phyloP scores from a whole-genome alignment of 2,888 invertebrate species.

The Cenopis cana region DNA sequence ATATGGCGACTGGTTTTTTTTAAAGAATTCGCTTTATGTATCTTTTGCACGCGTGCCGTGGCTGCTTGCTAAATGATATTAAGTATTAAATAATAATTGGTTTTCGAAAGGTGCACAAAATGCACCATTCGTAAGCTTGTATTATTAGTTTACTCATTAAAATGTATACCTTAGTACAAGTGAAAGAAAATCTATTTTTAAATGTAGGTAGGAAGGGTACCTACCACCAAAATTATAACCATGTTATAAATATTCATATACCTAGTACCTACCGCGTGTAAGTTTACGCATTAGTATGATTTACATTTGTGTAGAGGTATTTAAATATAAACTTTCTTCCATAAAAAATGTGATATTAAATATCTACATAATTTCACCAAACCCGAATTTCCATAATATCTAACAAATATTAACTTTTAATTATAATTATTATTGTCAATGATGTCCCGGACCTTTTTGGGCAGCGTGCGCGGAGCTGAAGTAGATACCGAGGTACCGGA shows the following conservation, averaged over 20 bases:
- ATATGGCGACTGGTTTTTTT: slow-evolving; percentile 53
- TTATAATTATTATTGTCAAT: too few species aligned
- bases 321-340: neutral
- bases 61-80: slow-evolving; percentile 23
- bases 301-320: neutral
- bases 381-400: too few species aligned
- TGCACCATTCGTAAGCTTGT: neutral
- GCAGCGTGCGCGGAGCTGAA: too few species aligned
- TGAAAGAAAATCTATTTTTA: neutral
- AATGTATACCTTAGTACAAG: neutral
- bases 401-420: too few species aligned
- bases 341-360: too few species aligned
- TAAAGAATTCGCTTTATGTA: slow-evolving; percentile 30
- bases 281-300: neutral
- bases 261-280: neutral
- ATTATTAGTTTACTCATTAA: neutral
- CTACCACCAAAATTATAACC: neutral
- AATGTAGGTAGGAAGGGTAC: neutral
- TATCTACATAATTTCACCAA: too few species aligned
- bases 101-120: slow-evolving; percentile 30
- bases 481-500: too few species aligned
- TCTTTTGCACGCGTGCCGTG: slow-evolving; percentile 34
- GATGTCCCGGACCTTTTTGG: too few species aligned
- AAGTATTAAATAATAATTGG: slow-evolving; percentile 34
- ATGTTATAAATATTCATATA: neutral